A percentile compares a stretch with the other conserved stretches of the same genome.
phyloP scores from a whole-genome alignment of 2,797 vertebrate species.

The Babyrousa celebensis region DNA sequence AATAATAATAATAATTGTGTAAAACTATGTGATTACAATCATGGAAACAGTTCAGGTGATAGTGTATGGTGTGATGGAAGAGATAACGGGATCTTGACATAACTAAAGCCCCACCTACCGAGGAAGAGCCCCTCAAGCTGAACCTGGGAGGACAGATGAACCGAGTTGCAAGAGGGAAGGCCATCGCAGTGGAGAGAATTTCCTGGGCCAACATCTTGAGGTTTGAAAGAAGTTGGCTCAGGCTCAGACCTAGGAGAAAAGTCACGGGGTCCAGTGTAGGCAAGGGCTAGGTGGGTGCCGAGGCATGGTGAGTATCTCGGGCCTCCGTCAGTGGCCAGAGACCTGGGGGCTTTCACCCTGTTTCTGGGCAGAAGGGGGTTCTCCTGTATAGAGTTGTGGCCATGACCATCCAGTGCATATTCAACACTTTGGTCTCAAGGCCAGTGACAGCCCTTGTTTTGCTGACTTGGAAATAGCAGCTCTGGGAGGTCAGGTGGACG shows the following conservation, averaged over 20 bases:
- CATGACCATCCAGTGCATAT: background rate
- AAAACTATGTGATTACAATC: background rate
- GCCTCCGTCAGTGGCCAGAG: background rate
- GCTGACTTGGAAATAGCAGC: background rate
- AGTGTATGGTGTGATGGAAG: too few species aligned
- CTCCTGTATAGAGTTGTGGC: background rate
- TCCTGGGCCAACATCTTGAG: background rate
- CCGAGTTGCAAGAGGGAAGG: background rate
- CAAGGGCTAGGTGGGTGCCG: rapidly evolving
- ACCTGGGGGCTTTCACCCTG: background rate
- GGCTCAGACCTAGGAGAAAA: background rate
- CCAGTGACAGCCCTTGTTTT: background rate
- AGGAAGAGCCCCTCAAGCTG: background rate
- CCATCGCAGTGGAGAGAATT: background rate
- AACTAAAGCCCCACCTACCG: background rate
- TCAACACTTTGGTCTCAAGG: background rate
- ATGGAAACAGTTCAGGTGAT: background rate
- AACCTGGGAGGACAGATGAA: background rate
- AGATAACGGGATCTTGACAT: rapidly evolving
- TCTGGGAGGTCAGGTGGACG: background rate
- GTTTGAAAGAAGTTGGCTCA: background rate
- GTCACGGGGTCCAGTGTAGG: background rate
- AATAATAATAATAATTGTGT: background rate
- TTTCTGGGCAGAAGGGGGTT: background rate
- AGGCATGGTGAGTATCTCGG: background rate